Conservation (phyloP, 1,140 invertebrate genomes). For the Zaprionus capensis region DNA sequence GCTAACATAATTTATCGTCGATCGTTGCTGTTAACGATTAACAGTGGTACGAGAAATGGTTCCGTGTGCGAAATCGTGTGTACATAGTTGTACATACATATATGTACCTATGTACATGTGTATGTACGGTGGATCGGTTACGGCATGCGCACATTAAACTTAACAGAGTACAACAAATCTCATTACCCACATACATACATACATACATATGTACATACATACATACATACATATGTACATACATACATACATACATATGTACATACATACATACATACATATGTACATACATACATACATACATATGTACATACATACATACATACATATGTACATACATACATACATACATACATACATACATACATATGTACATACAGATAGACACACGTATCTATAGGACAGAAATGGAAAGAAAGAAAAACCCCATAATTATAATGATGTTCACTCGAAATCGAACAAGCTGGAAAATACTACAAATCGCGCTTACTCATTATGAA, state of each 20-base stretch:
- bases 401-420: constrained; percentile 1
- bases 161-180: constrained; percentile 34
- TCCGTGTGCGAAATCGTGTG: constrained; percentile 24
- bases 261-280: not conserved
- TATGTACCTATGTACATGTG: constrained; percentile 4
- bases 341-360: too few species aligned
- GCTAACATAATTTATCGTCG: constrained; percentile 2
- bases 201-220: too few species aligned
- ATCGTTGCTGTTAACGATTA: constrained; percentile 3
- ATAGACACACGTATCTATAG: not conserved
- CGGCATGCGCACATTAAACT: constrained; percentile 41
- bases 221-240: too few species aligned
- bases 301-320: not conserved
- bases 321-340: too few species aligned
- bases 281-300: not conserved
- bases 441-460: constrained; percentile 1
- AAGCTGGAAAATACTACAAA: constrained; percentile 37
- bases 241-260: too few species aligned
- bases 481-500: constrained; percentile 9
- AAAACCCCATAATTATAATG: constrained; percentile 33
- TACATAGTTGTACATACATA: not conserved
- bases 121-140: constrained; percentile 27
- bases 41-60: constrained; percentile 34
- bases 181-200: constrained; percentile 10
- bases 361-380: too few species aligned